Base-by-base conservation (phyloP, 2,113 vertebrate genomes). In the Pongo abelii region DNA sequence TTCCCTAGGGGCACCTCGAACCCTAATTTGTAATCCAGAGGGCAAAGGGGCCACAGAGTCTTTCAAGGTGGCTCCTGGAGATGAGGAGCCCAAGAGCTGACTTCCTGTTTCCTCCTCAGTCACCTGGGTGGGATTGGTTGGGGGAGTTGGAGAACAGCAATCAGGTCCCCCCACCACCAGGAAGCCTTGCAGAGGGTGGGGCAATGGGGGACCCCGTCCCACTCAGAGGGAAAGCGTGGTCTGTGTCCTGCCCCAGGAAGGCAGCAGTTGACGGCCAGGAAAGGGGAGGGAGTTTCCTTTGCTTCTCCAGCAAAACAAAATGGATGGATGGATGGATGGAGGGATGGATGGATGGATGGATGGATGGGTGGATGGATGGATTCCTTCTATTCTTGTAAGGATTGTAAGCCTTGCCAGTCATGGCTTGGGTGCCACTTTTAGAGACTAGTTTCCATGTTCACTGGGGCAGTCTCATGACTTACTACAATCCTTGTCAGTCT, bases 121-220 rank as follows among this genome's bases (percentile, higher is more conserved):
- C 43, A 16, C 13, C 32, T 13, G 8, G 1, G 67, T 8, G 40
- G 22, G 67, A 6, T 50, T 9, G 40, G 27, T 3, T 12, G 32
- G 69, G 55, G 17, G 16, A 5, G 50, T 6, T 0, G 2, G 16
- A 40, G 22, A 10, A 11, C 23, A 8, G 13, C 4, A 7, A 1
- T 32, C 88, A 64, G 40, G 59, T 11, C 7, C 14, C 10, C 38
- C 30, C 8, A 5, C 22, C 20, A 27, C 52, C 0, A 13, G 52
- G 61, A 77, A 43, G 6, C 23, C 46, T 84, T 10, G 4, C 0
- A 69, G 61, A n/a, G 14, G 27, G 2, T 25, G 13, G 16, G 48
- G 32, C 27, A 3, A 3, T 11, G 59, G 13, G 30, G 43, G 13
- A 9, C 18, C 7, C 0, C 27, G 20, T 25, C 79, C 94, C 46